Conservation (phyloP, 1,140 invertebrate genomes). For the Leguminivora glycinivorella region DNA sequence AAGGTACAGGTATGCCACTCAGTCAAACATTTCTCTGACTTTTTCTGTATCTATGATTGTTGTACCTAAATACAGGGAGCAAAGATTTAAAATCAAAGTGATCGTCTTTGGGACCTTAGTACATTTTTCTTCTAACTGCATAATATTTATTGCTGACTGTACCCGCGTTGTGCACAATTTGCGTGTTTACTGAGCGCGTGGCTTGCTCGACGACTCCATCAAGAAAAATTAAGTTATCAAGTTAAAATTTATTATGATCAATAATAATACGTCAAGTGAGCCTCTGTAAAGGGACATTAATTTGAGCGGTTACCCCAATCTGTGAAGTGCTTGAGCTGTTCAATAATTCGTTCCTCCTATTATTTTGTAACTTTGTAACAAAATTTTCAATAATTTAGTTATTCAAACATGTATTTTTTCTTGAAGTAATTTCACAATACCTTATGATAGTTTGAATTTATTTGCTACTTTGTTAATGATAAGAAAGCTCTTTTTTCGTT, state of each 20-base stretch:
- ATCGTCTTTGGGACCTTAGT: neutral
- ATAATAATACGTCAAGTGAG: conserved; percentile 43
- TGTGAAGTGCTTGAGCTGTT: neutral
- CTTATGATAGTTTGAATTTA: neutral
- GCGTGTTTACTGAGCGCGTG: conserved; percentile 23
- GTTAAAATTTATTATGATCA: conserved; percentile 44
- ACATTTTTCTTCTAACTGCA: neutral
- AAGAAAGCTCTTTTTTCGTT: neutral
- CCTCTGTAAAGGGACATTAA: conserved; percentile 29
- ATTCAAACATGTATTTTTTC: neutral
- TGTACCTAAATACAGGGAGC: neutral
- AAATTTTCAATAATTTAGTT: neutral
- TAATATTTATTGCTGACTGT: neutral
- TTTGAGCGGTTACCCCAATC: conserved; percentile 1
- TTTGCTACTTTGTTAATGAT: neutral
- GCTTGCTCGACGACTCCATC: conserved; percentile 30
- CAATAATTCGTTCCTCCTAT: neutral
- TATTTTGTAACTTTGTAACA: neutral
- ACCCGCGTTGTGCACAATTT: conserved; percentile 12
- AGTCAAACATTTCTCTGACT: neutral
- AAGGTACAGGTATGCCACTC: neutral
- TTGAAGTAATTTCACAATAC: neutral
- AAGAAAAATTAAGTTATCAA: conserved; percentile 54
- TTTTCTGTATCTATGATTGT: too few species aligned
- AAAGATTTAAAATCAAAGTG: neutral